Percentiles rank a stretch among this genome's conserved stretches.
Conservation (phyloP, 1,140 invertebrate species). For the Drosophila azteca region DNA sequence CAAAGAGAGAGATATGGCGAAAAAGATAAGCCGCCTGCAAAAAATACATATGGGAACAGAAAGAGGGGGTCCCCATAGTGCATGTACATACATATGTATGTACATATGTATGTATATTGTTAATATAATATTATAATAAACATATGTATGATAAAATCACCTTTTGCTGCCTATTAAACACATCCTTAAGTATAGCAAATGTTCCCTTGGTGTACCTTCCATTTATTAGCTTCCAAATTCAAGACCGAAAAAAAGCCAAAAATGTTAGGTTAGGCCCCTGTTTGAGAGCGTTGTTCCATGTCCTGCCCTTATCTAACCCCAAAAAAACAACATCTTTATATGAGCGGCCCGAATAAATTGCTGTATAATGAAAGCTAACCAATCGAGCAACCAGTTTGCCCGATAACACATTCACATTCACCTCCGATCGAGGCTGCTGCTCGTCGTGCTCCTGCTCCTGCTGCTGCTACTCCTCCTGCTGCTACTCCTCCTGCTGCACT, state of each 20-base stretch:
- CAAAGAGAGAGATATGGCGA: no score
- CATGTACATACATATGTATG: no score
- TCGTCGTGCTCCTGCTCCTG: constrained; percentile 14
- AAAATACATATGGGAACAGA: constrained; percentile 2
- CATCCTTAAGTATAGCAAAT: no score
- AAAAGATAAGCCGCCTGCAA: constrained; percentile 1
- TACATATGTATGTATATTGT: no score
- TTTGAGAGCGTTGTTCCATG: neutral
- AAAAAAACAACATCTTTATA: no score
- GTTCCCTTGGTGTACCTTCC: no score
- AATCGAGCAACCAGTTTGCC: constrained; percentile 41
- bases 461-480: constrained; percentile 12
- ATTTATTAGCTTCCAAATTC: no score
- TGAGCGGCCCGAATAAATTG: constrained; percentile 14
- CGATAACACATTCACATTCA: constrained; percentile 43
- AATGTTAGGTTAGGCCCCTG: constrained; percentile 12
- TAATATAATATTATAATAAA: no score
- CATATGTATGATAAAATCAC: no score
- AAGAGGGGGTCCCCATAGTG: neutral
- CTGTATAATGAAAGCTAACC: constrained; percentile 34
- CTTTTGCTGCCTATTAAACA: no score
- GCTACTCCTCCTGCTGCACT: constrained; percentile 9
- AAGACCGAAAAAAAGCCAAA: neutral
- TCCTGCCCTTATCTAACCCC: neutral
- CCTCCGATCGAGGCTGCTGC: constrained; percentile 13